Evolutionary conservation across 1,140 invertebrate genomes (phyloP).

Genomic region (Asbolus verrucosus): DNA sequence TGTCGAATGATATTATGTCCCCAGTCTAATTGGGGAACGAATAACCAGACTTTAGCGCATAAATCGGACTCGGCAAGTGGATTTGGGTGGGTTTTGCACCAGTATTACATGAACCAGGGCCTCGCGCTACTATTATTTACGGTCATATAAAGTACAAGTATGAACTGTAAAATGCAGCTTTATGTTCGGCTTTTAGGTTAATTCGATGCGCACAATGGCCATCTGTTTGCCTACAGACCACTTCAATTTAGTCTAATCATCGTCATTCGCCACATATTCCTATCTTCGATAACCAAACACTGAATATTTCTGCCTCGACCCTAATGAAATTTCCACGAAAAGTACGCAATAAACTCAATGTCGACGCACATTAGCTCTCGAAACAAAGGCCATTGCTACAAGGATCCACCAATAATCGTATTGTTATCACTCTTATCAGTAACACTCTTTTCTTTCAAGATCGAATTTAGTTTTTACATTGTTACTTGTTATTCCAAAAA

Average conservation of each 20-base stretch:
- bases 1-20: constrained; percentile 21
- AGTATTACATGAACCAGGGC: constrained; percentile 32
- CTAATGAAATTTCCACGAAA: too few relatives aligned
- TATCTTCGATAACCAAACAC: not conserved
- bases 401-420: too few relatives aligned
- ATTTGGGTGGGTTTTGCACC: constrained; percentile 37
- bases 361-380: too few relatives aligned
- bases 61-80: constrained; percentile 42
- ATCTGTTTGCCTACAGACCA: constrained; percentile 23
- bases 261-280: not conserved
- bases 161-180: constrained; percentile 46
- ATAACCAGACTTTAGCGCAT: constrained; percentile 39
- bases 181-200: constrained; percentile 42
- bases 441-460: too few relatives aligned
- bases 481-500: too few relatives aligned
- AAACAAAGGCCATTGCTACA: too few relatives aligned
- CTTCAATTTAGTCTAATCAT: constrained; percentile 19
- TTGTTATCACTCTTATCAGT: too few relatives aligned
- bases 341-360: too few relatives aligned
- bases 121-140: constrained; percentile 39
- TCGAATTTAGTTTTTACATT: too few relatives aligned
- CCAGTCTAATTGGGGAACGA: constrained; percentile 29
- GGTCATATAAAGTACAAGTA: constrained; percentile 45
- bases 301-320: too few relatives aligned
- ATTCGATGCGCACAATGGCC: constrained; percentile 31